A percentile compares a stretch with the other conserved stretches of the same genome.
These are phyloP conservation scores for Kryptolebias marmoratus DNA, from an alignment of 2,113 vertebrate species.

Conservation along the genomic window DNA sequence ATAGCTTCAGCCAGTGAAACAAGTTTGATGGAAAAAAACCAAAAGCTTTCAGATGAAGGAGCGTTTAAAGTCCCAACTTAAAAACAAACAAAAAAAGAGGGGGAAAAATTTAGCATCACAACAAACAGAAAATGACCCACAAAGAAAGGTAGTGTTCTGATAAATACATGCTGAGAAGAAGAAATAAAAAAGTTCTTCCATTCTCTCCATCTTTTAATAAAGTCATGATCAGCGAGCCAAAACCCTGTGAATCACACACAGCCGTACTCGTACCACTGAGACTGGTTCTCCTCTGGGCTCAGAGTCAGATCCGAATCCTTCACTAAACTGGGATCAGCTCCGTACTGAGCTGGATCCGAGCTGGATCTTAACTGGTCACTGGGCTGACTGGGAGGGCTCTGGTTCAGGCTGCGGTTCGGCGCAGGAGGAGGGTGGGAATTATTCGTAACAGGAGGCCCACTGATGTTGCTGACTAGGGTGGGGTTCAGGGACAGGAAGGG, in stretches of 20 bases:
- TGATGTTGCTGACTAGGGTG: slow-evolving; percentile 94
- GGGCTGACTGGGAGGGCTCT: slow-evolving; percentile 48
- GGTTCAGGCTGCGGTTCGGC: slow-evolving; percentile 37
- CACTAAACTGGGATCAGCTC: slow-evolving; percentile 43
- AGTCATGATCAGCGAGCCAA: slow-evolving; percentile 19
- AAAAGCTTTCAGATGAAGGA: slow-evolving; percentile 24
- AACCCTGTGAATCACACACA: slow-evolving; percentile 85
- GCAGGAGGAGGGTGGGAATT: slow-evolving; percentile 49
- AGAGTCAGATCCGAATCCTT: slow-evolving; percentile 76
- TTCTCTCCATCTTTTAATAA: slow-evolving; percentile 10
- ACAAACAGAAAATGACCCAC: slow-evolving; percentile 44
- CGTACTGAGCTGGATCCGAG: slow-evolving; percentile 48
- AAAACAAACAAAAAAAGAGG: slow-evolving; percentile 11
- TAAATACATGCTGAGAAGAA: slow-evolving; percentile 63
- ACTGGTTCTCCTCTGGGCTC: slow-evolving; percentile 90
- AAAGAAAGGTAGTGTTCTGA: slow-evolving; percentile 41
- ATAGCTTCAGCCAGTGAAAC: slow-evolving; percentile 49
- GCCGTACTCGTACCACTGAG: slow-evolving; percentile 97
- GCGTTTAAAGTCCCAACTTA: slow-evolving; percentile 33
- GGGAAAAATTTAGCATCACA: slow-evolving; percentile 37
- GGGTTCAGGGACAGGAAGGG: slow-evolving; percentile 93
- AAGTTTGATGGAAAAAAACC: slow-evolving; percentile 43
- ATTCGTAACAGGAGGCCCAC: slow-evolving; percentile 81
- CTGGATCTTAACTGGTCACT: slow-evolving; percentile 56
- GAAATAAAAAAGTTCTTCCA: slow-evolving; percentile 2